Base-by-base conservation (phyloP, 2,888 invertebrate genomes). In the Drosophila prostipennis region DNA sequence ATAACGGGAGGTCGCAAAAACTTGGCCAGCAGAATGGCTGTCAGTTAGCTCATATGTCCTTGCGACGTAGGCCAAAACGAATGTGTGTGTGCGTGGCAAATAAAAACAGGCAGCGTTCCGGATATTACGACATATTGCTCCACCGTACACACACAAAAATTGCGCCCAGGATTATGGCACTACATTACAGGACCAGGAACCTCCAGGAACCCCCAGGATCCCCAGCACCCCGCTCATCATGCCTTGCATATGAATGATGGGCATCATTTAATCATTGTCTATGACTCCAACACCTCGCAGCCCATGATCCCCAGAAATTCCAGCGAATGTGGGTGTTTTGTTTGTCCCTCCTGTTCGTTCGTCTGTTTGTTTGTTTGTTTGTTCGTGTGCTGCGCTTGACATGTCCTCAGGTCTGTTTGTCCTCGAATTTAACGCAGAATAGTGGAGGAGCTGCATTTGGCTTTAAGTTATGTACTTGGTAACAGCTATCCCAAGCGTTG, bases 41-140 rank as follows among this genome's bases (percentile, higher is more conserved):
- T 85, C 86, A 85, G 57, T 52, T 57, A 69, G 60, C 83, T 86
- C 83, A 80, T 77, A 73, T 86, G 87, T 86, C 52, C 74, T 68
- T 55, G 55, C 57, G 26, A 6, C 26, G 57, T 55, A 55, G 39
- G 52, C 26, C 48, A 48, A 48, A 45, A 52, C 39, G 52, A 52
- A 39, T 32, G 72, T 81, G 72, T 81, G 72, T 81, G 69, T 77
- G 87, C 56, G 72, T 54, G 58, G 63, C 77, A 86, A 84, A 84
- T 84, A 81, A 79, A 83, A 86, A 77, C 79, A 72, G 72, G 74
- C 87, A 77, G 63, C 78, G 48, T 60, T 26, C 26, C 72, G 89
- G 87, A 86, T 87, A 89, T 89, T 80, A 83, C 89, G 77, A 88
- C 88, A 87, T 88, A 87, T 89, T 89, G 86, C 86, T 73, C 42